Evolutionary conservation across 1,140 invertebrate genomes (phyloP), one percentile per base, ranked within the genome.

Genomic region (Yoshiicerus persimilis): DNA sequence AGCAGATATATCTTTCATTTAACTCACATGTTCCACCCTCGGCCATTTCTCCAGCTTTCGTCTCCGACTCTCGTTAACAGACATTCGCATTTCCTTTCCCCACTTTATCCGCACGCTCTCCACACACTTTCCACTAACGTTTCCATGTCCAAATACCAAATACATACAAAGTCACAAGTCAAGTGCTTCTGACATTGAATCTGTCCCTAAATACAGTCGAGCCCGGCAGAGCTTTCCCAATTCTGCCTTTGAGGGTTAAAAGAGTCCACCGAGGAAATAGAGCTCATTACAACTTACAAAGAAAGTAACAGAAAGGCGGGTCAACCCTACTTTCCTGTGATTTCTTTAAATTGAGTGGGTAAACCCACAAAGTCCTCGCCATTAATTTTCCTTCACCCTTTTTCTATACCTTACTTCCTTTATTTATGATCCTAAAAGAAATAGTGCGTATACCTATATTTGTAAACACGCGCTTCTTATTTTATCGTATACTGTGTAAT

Each of bases 271-370:
- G 75, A 80, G 75, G 75, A 80, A 80, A 80, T 80, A 16, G 16
- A 32, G 32, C 16, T 80, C 13, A 38, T 80, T 80, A 16, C 34
- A 80, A 80, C 75, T 36, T n/a, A 80, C 75, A 80, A 80, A 80
- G 75, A 80, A 80, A 80, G 16, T 80, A 30, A 38, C 6, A 80
- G 75, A 80, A 80, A 80, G 75, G 75, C 75, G 75, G 75, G 75
- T 36, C 75, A 10, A 0, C 5, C 38, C 38, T 80, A 80, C 20
- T 70, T n/a, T 38, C 34, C 16, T 20, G 32, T 80, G 75, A 80
- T 38, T 80, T n/a, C 75, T 34, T 80, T 80, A 80, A 80, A 80
- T 80, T 38, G 75, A 80, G 32, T 80, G 75, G 75, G 75, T 80
- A 80, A 80, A 32, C 75, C 75, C 75, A 80, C 75, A 80, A 70